These are phyloP conservation scores for Rhopalosiphum nymphaeae DNA, from an alignment of 2,888 invertebrate genomes.

Conservation along the genomic window DNA sequence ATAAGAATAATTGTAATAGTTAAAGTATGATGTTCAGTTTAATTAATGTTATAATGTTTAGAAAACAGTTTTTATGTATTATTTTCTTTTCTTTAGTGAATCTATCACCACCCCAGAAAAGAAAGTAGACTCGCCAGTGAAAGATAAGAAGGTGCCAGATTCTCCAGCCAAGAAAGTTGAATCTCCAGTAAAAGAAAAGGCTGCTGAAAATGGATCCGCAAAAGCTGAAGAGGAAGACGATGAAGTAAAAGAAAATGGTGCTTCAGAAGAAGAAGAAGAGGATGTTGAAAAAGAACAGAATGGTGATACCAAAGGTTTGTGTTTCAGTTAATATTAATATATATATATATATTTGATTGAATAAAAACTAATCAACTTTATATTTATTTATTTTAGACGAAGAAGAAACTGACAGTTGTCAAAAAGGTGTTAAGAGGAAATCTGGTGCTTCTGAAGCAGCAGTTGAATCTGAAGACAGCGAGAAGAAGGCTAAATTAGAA, in stretches of 20 bases:
- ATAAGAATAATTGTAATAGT: background rate
- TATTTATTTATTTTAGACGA: constrained; percentile 31
- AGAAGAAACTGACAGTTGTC: constrained; percentile 48
- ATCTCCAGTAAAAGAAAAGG: constrained; percentile 55
- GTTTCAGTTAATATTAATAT: background rate
- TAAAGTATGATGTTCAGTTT: background rate
- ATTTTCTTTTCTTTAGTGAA: constrained; percentile 45
- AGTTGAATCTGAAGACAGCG: constrained; percentile 46
- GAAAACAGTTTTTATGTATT: background rate
- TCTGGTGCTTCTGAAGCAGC: constrained; percentile 53
- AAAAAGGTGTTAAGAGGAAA: constrained; percentile 59
- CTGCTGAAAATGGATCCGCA: constrained; percentile 53
- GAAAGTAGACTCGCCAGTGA: constrained; percentile 57
- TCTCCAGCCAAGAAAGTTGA: constrained; percentile 51
- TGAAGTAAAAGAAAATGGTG: constrained; percentile 55
- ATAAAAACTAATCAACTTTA: background rate
- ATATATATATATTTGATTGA: background rate
- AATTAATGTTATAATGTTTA: background rate
- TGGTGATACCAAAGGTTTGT: constrained; percentile 55
- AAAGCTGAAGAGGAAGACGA: constrained; percentile 49
- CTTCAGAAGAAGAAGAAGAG: constrained; percentile 50
- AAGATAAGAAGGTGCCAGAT: constrained; percentile 57
- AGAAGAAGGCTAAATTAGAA: constrained; percentile 58
- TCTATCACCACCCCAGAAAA: constrained; percentile 52
- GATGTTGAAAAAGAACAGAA: constrained; percentile 56